Evolutionary conservation across 2,888 invertebrate genomes (phyloP), one percentile per base, ranked within the genome.

Genomic region (Zygaena filipendulae): DNA sequence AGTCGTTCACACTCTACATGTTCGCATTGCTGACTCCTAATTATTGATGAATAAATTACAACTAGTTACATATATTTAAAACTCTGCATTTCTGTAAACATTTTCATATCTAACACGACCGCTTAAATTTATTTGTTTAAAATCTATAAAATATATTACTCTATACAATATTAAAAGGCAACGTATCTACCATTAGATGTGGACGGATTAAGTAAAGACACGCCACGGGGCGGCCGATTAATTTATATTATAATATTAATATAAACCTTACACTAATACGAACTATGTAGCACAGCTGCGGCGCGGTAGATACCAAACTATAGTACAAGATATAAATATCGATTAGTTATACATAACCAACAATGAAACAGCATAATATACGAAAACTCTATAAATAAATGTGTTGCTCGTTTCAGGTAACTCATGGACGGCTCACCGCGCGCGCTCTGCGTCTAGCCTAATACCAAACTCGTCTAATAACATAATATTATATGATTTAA

Each of bases 131-230:
- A 51, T 20, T n/a, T n/a, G n/a, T 52, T 67, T 72, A 72, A 59
- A 63, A 47, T 64, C 74, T 77, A 79, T 74, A 75, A 79, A 77
- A 77, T 77, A 77, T 79, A 77, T 79, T 77, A 72, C 70, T 79
- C 70, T 77, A 77, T 74, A 77, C 77, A 74, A 75, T 72, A 75
- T 75, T 79, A 77, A 77, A n/a, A 79, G 77, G 79, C 77, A 79
- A 79, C 72, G 71, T 77, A n/a, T n/a, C 72, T 77, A 77, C 69
- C 58, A 60, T 74, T 74, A 77, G 63, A 77, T 61, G 69, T 74
- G 79, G 79, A 79, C 79, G 79, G 79, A 79, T 77, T 74, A 71
- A 69, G 69, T 74, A 59, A 75, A 77, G 77, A 74, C 75, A 74
- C 77, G 75, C 77, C 61, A 54, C 47, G 66, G 75, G 77, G 71